Conservation (phyloP, 2,113 vertebrate species). For the Anarhynchus alexandrinus region DNA sequence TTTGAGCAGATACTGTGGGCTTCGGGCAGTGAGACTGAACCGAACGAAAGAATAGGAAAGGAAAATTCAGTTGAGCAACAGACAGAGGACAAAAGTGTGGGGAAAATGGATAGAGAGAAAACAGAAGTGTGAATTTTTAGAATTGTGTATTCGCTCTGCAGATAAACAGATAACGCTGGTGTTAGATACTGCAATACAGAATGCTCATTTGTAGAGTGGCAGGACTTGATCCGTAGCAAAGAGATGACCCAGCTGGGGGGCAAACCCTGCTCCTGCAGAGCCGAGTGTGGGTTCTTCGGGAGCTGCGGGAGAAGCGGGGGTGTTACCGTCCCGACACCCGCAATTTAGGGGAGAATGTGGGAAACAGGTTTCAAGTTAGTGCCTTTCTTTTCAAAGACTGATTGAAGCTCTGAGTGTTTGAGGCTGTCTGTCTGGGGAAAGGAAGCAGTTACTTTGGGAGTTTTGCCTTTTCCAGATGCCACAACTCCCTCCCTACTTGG, state of each 20-base stretch:
- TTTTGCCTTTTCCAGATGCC: not conserved
- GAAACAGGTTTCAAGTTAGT: not conserved
- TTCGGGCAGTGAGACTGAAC: not conserved
- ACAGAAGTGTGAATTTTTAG: not conserved
- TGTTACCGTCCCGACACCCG: not conserved
- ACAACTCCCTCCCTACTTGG: not conserved
- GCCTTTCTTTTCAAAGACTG: not conserved
- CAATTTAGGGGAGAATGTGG: not conserved
- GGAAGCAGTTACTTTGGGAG: not conserved
- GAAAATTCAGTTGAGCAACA: not conserved
- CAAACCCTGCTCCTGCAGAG: not conserved
- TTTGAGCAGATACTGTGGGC: not conserved
- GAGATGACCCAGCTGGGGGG: not conserved
- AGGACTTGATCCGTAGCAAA: not conserved
- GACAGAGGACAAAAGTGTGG: not conserved
- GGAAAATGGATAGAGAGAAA: not conserved
- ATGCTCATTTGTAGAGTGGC: rapidly evolving
- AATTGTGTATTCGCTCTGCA: rapidly evolving
- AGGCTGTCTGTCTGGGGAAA: not conserved
- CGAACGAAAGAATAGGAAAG: too few relatives aligned
- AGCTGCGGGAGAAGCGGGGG: not conserved
- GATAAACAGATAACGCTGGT: not conserved
- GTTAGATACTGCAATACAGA: too few relatives aligned
- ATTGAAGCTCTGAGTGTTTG: not conserved
- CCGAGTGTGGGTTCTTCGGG: not conserved